Evolutionary conservation across 2,888 invertebrate genomes (phyloP).

Genomic region (Anthophora plumipes): DNA sequence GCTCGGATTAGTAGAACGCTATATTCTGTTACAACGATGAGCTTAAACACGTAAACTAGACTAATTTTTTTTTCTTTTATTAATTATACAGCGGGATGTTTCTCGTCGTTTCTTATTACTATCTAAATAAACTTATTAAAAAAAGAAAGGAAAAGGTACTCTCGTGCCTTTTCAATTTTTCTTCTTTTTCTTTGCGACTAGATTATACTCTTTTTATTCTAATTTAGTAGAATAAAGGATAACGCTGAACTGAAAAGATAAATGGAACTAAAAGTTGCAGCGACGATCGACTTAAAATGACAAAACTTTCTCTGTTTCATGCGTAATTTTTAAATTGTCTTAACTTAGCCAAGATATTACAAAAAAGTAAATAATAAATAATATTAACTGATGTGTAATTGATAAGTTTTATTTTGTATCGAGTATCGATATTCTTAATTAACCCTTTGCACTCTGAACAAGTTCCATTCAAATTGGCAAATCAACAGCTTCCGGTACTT

Average conservation of each 20-base stretch:
- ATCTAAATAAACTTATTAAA: too few relatives aligned
- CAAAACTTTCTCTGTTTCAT: neutral
- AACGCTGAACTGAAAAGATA: constrained; percentile 72
- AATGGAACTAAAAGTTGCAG: constrained; percentile 34
- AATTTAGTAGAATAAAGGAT: constrained; percentile 74
- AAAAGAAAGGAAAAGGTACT: too few relatives aligned
- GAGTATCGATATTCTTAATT: neutral
- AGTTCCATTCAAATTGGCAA: too few relatives aligned
- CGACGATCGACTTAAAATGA: constrained; percentile 1
- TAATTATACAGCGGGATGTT: neutral
- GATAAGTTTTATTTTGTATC: neutral
- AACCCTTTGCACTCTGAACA: neutral
- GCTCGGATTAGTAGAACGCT: neutral
- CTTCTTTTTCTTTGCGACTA: constrained; percentile 77
- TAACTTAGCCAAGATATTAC: too few relatives aligned
- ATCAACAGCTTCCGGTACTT: too few relatives aligned
- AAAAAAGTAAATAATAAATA: neutral
- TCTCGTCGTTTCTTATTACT: too few relatives aligned
- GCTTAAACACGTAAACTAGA: neutral
- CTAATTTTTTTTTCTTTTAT: too few relatives aligned
- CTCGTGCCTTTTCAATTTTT: neutral
- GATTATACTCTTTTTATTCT: constrained; percentile 80
- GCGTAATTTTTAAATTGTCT: too few relatives aligned
- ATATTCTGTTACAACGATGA: neutral
- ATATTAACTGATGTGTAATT: neutral